Evolutionary conservation across 2,888 invertebrate species (phyloP).

Genomic region (Poecilus cupreus): DNA sequence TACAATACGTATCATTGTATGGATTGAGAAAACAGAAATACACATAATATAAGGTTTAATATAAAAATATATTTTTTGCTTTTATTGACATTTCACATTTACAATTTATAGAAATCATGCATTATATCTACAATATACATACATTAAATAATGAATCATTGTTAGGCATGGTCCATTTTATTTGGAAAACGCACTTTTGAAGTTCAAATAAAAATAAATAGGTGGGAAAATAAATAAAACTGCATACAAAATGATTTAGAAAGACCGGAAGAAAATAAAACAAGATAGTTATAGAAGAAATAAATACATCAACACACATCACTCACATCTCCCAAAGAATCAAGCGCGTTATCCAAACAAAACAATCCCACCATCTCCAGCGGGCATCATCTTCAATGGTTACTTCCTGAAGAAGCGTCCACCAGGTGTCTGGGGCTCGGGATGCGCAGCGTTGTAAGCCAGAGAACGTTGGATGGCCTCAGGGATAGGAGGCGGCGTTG

Average conservation of each 20-base stretch:
- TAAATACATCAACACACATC: not conserved
- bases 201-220: not conserved
- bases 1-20: too few species aligned
- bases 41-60: not conserved
- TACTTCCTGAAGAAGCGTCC: conserved; percentile 60
- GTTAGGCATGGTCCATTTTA: conserved; percentile 1
- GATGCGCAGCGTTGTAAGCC: conserved; percentile 65
- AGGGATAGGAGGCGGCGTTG: conserved; percentile 53
- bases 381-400: not conserved
- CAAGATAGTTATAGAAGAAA: not conserved
- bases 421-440: conserved; percentile 55
- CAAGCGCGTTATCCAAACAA: not conserved
- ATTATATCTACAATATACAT: conserved; percentile 27
- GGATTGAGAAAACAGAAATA: too few species aligned
- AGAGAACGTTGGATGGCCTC: conserved; percentile 52
- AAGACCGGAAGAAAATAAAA: not conserved
- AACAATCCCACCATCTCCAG: conserved; percentile 8
- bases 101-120: conserved; percentile 5
- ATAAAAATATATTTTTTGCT: conserved; percentile 17
- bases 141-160: conserved; percentile 14
- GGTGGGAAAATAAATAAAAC: conserved; percentile 39
- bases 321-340: too few species aligned
- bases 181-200: not conserved
- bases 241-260: not conserved
- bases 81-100: conserved; percentile 13